Base-by-base conservation (phyloP, 2,888 invertebrate genomes). In the Luffia ferchaultella region DNA sequence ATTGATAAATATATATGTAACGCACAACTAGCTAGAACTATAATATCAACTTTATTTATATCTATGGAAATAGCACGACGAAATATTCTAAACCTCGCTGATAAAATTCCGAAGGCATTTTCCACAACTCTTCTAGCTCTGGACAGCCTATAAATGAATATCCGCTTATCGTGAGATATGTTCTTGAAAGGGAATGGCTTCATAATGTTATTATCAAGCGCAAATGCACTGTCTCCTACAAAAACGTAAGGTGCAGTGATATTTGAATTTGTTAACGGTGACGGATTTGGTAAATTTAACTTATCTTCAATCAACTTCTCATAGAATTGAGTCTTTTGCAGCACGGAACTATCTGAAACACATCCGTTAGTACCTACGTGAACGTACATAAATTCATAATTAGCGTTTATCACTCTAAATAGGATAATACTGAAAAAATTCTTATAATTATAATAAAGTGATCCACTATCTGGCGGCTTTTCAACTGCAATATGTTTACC, bases 301-400 rank as follows among this genome's bases (percentile, higher is more conserved):
- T 48, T 15, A 51, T 42, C 16, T 55, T 44, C 52, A 49, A 53
- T 53, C 20, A 56, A 42, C 30, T 52, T 55, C 20, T 53, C 48
- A 17, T 57, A 55, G 49, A 56, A 52, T 45, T 49, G 41, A 51
- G 53, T 59, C 47, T 56, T 44, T 54, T 54, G 42, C 52, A 53
- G 52, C 42, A 61, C 55, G 44, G 58, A 58, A 18, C 57, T 60
- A 58, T 59, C 58, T 40, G 58, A 59, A n/a, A 60, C 57, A 45
- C 57, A 51, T 50, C 59, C 54, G n/a, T 59, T 58, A 18, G 54
- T 59, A 40, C 58, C 61, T 50, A 55, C 55, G 46, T 60, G 53
- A 30, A 59, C 54, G 41, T 58, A 57, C 43, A 60, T 52, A 55
- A 58, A 58, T 52, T 59, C 56, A 54, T 59, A 59, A 52, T 60